A percentile compares a stretch with the other conserved stretches of the same genome.
Evolutionary conservation across 2,888 invertebrate species (phyloP).

Genomic region (Lasioglossum vierecki): DNA sequence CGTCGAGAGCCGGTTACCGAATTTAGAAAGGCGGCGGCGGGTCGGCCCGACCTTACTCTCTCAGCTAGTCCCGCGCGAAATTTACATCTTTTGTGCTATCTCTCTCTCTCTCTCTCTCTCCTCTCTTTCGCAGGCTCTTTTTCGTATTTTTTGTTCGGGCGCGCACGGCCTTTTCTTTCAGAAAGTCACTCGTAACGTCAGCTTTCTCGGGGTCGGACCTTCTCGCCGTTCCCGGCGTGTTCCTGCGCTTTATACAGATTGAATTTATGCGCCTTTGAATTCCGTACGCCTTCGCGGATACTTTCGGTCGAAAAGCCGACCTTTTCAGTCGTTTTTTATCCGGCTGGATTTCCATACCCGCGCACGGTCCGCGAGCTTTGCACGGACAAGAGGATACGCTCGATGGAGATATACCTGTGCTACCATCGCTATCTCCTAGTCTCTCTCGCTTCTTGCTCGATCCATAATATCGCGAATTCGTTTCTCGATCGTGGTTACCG

Average conservation of each 20-base stretch:
- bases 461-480: background rate
- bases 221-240: slow-evolving; percentile 16
- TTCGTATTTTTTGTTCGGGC: background rate
- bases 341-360: slow-evolving; percentile 14
- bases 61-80: background rate
- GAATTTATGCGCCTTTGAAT: slow-evolving; percentile 36
- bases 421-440: background rate
- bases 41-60: background rate
- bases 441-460: too few species aligned
- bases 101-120: background rate
- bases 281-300: slow-evolving; percentile 24
- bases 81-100: slow-evolving; percentile 13
- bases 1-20: slow-evolving; percentile 10
- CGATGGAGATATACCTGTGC: background rate
- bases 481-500: background rate
- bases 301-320: slow-evolving; percentile 9
- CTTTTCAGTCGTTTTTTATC: slow-evolving; percentile 22
- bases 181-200: slow-evolving; percentile 22
- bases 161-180: background rate
- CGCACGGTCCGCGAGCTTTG: background rate
- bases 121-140: background rate
- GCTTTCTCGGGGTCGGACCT: slow-evolving; percentile 9
- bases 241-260: slow-evolving; percentile 9
- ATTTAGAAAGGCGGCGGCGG: slow-evolving; percentile 7
- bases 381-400: slow-evolving; percentile 6